Base-by-base conservation (phyloP, 2,888 invertebrate species). In the Mesorhabditis sp. region DNA sequence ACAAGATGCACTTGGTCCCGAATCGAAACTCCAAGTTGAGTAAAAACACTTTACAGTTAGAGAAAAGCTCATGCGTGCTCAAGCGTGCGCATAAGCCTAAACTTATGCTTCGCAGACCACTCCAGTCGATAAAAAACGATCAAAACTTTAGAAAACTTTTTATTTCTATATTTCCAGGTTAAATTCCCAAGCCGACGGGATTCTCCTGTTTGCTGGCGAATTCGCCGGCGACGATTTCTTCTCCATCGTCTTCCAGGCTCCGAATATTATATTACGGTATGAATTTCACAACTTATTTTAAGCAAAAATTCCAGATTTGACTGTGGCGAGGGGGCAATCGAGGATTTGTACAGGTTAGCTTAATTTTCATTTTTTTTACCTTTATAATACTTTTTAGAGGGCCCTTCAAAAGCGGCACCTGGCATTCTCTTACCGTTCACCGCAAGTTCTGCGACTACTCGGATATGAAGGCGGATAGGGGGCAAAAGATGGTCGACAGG, bases 251-350 rank as follows among this genome's bases (percentile, higher is more conserved):
- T 67, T 80, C n/a, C 72, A 74, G 50, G 77, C 74, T n/a, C 76
- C 75, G n/a, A 78, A 77, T 45, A 62, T 80, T 50, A 72, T 80
- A n/a, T 72, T 76, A 62, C 72, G 78, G 78, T 70, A 63, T 43
- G 50, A 63, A 13, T 15, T 4, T 10, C 41, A 61, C 58, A 13
- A 45, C 7, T n/a, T 58, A 43, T 44, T n/a, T 66, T 7, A 66
- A 13, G 2, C 43, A 42, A 43, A 10, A 7, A 5, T 65, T 74
- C 15, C 62, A 76, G 79, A 71, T 76, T 75, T 45, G 78, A 80
- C 61, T 80, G 80, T 65, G 80, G 80, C 42, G 80, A 80, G 65
- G 80, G 80, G 62, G 74, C 76, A 3, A 75, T 76, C 44, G 76
- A 78, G 65, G 80, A 80, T 45, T 73, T 76, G 68, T 80, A 78